A percentile compares a stretch with the other conserved stretches of the same genome.
These are phyloP conservation scores for Ophion slaviceki DNA, from an alignment of 2,888 invertebrate genomes.

Conservation along the genomic window DNA sequence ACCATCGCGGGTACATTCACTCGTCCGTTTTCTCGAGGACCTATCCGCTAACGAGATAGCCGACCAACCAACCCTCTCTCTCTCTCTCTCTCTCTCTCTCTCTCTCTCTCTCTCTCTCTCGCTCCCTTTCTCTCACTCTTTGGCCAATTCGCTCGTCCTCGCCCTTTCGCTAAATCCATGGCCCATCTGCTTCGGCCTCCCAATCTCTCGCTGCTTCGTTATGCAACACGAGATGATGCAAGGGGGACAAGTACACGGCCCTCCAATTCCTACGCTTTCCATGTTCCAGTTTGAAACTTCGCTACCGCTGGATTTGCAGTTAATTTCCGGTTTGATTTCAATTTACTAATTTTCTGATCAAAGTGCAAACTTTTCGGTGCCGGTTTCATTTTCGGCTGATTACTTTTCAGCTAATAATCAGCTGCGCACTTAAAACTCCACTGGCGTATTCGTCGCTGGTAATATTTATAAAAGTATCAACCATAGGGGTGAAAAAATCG, in stretches of 20 bases:
- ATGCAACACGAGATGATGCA: conserved; percentile 40
- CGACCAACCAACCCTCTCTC: conserved; percentile 8
- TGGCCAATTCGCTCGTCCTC: background rate
- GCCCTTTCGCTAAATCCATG: background rate
- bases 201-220: conserved; percentile 50
- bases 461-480: background rate
- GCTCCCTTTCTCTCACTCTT: background rate
- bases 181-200: conserved; percentile 33
- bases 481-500: background rate
- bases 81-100: background rate
- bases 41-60: conserved; percentile 60
- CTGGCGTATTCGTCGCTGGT: background rate
- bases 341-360: background rate
- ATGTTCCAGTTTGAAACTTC: conserved; percentile 2
- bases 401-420: background rate
- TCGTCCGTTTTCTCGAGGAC: conserved; percentile 62
- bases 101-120: conserved; percentile 1
- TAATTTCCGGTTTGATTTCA: background rate
- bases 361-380: background rate
- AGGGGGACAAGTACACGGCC: conserved; percentile 9
- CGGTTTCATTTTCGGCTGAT: background rate
- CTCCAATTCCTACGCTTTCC: background rate
- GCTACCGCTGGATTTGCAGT: background rate
- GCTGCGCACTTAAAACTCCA: background rate
- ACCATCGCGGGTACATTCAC: conserved; percentile 50